phyloP scores from a whole-genome alignment of 2,797 vertebrate genomes.

The Philypnodon macrostomus region DNA sequence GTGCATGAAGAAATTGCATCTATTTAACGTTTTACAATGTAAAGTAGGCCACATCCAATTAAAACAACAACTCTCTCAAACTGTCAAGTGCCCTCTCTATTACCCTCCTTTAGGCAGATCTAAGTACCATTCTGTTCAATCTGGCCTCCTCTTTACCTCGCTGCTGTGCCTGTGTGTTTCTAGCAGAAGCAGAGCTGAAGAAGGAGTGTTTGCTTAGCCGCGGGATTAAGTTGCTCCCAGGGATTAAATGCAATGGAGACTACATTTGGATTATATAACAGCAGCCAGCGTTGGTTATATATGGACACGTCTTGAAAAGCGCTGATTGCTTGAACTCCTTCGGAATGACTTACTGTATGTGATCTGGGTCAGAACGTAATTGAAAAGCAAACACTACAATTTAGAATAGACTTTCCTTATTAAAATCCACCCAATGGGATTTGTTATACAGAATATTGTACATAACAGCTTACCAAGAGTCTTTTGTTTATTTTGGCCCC shows the following conservation, averaged over 20 bases:
- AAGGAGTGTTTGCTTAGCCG: slow-evolving; percentile 65
- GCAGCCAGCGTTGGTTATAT: slow-evolving; percentile 54
- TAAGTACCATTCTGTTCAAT: slow-evolving; percentile 15
- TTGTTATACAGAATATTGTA: slow-evolving; percentile 22
- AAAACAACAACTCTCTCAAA: too few species aligned
- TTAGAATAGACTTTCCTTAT: slow-evolving; percentile 45
- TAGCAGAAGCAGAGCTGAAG: slow-evolving; percentile 47
- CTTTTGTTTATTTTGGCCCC: background rate
- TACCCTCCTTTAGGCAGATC: background rate
- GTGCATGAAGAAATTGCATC: too few species aligned
- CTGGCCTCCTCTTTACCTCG: slow-evolving; percentile 27
- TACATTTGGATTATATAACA: slow-evolving; percentile 68
- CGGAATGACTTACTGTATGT: slow-evolving; percentile 61
- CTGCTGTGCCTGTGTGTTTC: slow-evolving; percentile 33
- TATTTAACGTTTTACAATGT: too few species aligned
- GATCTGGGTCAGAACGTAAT: slow-evolving; percentile 52
- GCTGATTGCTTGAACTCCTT: slow-evolving; percentile 62
- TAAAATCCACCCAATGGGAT: slow-evolving; percentile 36
- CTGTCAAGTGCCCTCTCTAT: slow-evolving; percentile 2
- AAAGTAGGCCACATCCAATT: too few species aligned
- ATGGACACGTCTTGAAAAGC: slow-evolving; percentile 58
- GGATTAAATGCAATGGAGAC: slow-evolving; percentile 79
- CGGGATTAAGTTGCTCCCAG: slow-evolving; percentile 67
- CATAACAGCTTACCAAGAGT: background rate
- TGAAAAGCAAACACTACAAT: slow-evolving; percentile 56